Percentiles rank a stretch among this genome's conserved stretches.
phyloP scores from a whole-genome alignment of 2,797 vertebrate species.

The Platalea minor region DNA sequence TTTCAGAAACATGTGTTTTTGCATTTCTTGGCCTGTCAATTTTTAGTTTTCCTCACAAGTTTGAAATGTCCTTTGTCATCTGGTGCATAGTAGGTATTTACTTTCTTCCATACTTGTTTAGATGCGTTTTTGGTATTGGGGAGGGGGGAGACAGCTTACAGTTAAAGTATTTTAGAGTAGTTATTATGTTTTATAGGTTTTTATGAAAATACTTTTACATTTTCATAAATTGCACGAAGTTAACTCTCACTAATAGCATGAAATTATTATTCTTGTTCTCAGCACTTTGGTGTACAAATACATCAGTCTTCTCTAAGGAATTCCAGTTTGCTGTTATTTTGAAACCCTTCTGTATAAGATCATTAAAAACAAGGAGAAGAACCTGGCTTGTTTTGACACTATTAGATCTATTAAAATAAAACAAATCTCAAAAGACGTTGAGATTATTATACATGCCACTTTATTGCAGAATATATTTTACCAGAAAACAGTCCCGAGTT shows the following conservation, averaged over 20 bases:
- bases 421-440: background rate
- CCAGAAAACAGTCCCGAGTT: background rate
- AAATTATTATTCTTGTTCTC: background rate
- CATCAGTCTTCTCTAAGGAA: background rate
- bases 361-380: background rate
- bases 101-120: background rate
- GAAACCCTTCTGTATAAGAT: background rate
- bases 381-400: background rate
- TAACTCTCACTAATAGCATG: background rate
- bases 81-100: conserved; percentile 96
- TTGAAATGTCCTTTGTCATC: conserved; percentile 98
- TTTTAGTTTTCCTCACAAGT: conserved; percentile 99
- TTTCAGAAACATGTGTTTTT: conserved; percentile 97
- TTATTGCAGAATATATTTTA: background rate
- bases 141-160: background rate
- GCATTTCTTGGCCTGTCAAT: conserved; percentile 98
- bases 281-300: background rate
- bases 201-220: background rate
- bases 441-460: background rate
- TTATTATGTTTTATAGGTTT: background rate
- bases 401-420: background rate
- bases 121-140: background rate
- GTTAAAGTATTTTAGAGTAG: background rate
- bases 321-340: background rate
- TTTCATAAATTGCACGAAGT: background rate